Evolutionary conservation across 1,140 invertebrate genomes (phyloP).

Genomic region (Trichonephila inaurata): DNA sequence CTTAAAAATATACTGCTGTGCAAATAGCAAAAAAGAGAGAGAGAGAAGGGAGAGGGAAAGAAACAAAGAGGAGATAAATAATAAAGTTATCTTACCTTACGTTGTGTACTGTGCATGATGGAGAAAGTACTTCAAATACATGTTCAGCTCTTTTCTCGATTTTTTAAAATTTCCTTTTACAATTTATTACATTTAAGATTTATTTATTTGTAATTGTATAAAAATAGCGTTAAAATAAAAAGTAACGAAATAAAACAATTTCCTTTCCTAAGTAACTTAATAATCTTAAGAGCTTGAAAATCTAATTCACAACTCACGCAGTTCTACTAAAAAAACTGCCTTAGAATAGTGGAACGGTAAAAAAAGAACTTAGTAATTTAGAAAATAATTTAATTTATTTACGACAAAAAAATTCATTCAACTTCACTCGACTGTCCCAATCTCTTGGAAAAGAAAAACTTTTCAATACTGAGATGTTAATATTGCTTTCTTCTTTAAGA

Average conservation of each 20-base stretch:
- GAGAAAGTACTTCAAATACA: background rate
- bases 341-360: background rate
- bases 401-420: background rate
- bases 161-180: background rate
- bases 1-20: background rate
- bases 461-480: background rate
- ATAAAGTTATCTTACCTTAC: background rate
- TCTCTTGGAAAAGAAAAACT: background rate
- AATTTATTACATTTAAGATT: background rate
- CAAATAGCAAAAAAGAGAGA: background rate
- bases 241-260: background rate
- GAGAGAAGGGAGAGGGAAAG: background rate
- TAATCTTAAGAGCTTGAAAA: conserved; percentile 25
- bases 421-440: background rate
- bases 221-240: background rate
- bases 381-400: conserved; percentile 27
- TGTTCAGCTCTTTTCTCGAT: background rate
- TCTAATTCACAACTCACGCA: conserved; percentile 10
- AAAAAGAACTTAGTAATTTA: conserved; percentile 6
- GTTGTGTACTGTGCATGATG: background rate
- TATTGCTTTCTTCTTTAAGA: background rate
- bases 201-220: background rate
- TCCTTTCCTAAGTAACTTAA: conserved; percentile 30
- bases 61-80: background rate
- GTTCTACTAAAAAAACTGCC: background rate